Percentiles rank a stretch among this genome's conserved stretches.
These are phyloP conservation scores for Orthonychiurus folsomi DNA, from an alignment of 2,888 invertebrate species.

Conservation along the genomic window DNA sequence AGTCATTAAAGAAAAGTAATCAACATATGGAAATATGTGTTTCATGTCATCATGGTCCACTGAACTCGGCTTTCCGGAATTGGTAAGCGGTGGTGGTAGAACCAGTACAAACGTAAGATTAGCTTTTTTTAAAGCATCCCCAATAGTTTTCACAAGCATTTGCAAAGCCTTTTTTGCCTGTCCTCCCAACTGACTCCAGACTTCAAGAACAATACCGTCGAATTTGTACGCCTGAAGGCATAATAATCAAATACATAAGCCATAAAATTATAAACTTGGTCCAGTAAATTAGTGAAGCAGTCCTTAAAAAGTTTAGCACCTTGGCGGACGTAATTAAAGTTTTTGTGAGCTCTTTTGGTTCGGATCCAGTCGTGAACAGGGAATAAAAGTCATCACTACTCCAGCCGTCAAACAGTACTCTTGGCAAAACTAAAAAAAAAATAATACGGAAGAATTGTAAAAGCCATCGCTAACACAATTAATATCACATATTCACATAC, in stretches of 20 bases:
- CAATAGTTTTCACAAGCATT: slow-evolving; percentile 55
- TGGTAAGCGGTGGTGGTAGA: slow-evolving; percentile 59
- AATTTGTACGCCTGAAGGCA: slow-evolving; percentile 60
- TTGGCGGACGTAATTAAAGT: slow-evolving; percentile 56
- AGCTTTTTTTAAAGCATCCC: slow-evolving; percentile 46
- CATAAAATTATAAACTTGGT: not conserved
- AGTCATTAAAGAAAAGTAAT: slow-evolving; percentile 90
- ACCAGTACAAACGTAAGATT: slow-evolving; percentile 61
- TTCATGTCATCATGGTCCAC: slow-evolving; percentile 69
- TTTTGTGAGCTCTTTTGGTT: slow-evolving; percentile 58
- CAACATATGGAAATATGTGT: slow-evolving; percentile 63
- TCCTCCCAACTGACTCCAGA: slow-evolving; percentile 75
- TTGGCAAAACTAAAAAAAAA: slow-evolving; percentile 65
- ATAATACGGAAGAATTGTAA: no score
- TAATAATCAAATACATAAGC: not conserved
- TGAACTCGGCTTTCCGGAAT: slow-evolving; percentile 48
- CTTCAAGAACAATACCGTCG: slow-evolving; percentile 81
- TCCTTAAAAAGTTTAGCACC: no score
- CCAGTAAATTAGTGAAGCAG: not conserved
- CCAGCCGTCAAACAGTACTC: slow-evolving; percentile 84
- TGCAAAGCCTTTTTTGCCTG: slow-evolving; percentile 48
- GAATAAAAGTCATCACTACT: slow-evolving; percentile 61
- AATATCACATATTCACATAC: not conserved
- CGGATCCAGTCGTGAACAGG: slow-evolving; percentile 59
- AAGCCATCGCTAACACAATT: no score